Percentiles rank a stretch among this genome's conserved stretches.
These are phyloP conservation scores for Ophion ellenae DNA, from an alignment of 2,888 invertebrate species.

Conservation along the genomic window DNA sequence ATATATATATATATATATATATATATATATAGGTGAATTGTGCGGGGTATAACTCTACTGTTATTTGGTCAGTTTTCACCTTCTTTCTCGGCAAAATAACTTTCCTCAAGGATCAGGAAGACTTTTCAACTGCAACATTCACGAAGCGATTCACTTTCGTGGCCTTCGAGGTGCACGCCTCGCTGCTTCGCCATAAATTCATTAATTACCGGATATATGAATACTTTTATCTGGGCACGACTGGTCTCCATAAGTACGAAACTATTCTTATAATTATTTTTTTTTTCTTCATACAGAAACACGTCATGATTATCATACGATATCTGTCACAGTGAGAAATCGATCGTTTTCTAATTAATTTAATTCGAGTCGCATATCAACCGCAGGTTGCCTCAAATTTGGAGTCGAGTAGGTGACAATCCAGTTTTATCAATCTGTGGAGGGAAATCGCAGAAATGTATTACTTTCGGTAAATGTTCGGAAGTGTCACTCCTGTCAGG, in stretches of 20 bases:
- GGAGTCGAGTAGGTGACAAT: not conserved
- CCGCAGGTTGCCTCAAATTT: not conserved
- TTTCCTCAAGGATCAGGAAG: conserved; percentile 80
- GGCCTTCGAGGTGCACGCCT: conserved; percentile 77
- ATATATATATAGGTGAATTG: conserved; percentile 1
- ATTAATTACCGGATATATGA: conserved; percentile 26
- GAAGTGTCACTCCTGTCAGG: too few species aligned
- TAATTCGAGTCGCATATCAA: not conserved
- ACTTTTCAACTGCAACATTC: conserved; percentile 48
- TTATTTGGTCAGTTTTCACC: conserved; percentile 65
- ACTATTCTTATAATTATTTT: not conserved
- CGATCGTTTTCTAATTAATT: not conserved
- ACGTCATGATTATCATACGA: not conserved
- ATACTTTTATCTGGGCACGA: not conserved
- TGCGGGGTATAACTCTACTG: conserved; percentile 19
- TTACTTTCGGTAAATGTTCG: too few species aligned
- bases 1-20: not conserved
- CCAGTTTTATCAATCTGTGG: not conserved
- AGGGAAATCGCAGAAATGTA: too few species aligned
- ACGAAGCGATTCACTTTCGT: conserved; percentile 75
- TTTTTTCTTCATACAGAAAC: not conserved
- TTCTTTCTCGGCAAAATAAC: conserved; percentile 66
- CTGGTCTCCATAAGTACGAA: not conserved
- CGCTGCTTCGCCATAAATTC: conserved; percentile 36
- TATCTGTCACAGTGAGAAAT: not conserved